Percentiles rank a stretch among this genome's conserved stretches.
Evolutionary conservation across 2,888 invertebrate genomes (phyloP).

Genomic region (Chymomyza fuscimana): DNA sequence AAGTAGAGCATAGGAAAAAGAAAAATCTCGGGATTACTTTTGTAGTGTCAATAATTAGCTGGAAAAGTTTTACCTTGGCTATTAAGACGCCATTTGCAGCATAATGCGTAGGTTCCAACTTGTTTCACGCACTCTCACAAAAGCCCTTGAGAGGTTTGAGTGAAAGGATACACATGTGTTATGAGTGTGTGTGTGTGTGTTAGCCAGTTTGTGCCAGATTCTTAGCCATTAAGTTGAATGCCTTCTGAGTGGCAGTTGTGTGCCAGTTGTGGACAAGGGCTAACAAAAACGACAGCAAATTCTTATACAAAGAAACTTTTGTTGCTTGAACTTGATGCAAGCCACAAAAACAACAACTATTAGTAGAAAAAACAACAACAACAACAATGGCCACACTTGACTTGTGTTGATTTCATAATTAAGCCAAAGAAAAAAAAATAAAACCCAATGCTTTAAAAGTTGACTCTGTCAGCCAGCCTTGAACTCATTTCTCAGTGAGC

Average conservation of each 20-base stretch:
- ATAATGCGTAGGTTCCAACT: slow-evolving; percentile 46
- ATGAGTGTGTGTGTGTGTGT: not conserved
- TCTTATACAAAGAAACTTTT: slow-evolving; percentile 3
- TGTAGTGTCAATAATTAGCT: slow-evolving; percentile 68
- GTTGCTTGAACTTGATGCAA: slow-evolving; percentile 46
- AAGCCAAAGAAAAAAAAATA: slow-evolving; percentile 27
- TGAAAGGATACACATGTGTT: not conserved
- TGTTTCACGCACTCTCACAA: not conserved
- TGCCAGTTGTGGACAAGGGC: slow-evolving; percentile 1
- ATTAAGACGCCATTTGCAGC: slow-evolving; percentile 62
- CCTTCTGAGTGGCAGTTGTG: slow-evolving; percentile 2
- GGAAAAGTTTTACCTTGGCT: slow-evolving; percentile 58
- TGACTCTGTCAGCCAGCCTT: slow-evolving; percentile 41
- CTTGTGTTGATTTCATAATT: slow-evolving; percentile 62
- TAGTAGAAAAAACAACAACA: slow-evolving; percentile 26
- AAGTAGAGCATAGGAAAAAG: not conserved
- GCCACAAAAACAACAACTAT: slow-evolving; percentile 13
- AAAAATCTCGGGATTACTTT: not conserved
- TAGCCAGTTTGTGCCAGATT: slow-evolving; percentile 9
- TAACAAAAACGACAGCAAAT: not conserved
- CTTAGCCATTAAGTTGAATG: slow-evolving; percentile 5
- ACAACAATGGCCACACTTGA: slow-evolving; percentile 59
- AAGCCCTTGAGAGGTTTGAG: not conserved
- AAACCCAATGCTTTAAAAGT: slow-evolving; percentile 11
- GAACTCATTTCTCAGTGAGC: slow-evolving; percentile 43